Evolutionary conservation across 2,888 invertebrate species (phyloP).

Genomic region (Stenotaenia linearis): DNA sequence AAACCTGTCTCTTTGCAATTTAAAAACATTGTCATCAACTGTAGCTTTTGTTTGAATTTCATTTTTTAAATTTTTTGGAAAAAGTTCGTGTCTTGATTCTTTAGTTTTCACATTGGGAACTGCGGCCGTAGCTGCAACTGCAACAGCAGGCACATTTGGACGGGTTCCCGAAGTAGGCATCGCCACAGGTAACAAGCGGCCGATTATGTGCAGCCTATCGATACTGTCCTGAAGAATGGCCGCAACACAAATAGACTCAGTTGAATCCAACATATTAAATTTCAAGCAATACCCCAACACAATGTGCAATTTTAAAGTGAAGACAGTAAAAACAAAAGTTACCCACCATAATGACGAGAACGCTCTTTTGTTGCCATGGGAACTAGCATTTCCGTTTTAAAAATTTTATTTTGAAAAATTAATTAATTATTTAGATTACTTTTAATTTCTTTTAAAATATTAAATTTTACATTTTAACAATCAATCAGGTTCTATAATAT

Average conservation of each 20-base stretch:
- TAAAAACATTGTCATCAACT: constrained; percentile 1
- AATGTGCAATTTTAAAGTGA: too few species aligned
- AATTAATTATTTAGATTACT: too few species aligned
- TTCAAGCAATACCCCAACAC: background rate
- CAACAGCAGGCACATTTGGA: background rate
- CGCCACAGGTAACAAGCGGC: constrained; percentile 21
- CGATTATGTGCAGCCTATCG: constrained; percentile 24
- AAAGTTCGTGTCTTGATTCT: constrained; percentile 10
- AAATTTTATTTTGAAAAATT: too few species aligned
- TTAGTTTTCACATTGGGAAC: background rate
- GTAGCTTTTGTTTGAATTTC: background rate
- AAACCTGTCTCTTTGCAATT: constrained; percentile 30
- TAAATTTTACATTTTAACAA: too few species aligned
- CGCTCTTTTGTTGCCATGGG: too few species aligned
- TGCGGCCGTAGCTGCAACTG: background rate
- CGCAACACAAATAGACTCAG: background rate
- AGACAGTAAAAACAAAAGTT: too few species aligned
- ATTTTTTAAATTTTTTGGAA: constrained; percentile 17
- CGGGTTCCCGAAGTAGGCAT: background rate
- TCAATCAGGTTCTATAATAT: too few species aligned
- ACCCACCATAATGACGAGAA: too few species aligned
- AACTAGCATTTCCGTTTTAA: too few species aligned
- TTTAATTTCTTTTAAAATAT: too few species aligned
- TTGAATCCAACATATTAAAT: background rate
- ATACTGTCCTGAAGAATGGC: constrained; percentile 22